Evolutionary conservation across 2,888 invertebrate species (phyloP).

Genomic region (Tenthredo livida): DNA sequence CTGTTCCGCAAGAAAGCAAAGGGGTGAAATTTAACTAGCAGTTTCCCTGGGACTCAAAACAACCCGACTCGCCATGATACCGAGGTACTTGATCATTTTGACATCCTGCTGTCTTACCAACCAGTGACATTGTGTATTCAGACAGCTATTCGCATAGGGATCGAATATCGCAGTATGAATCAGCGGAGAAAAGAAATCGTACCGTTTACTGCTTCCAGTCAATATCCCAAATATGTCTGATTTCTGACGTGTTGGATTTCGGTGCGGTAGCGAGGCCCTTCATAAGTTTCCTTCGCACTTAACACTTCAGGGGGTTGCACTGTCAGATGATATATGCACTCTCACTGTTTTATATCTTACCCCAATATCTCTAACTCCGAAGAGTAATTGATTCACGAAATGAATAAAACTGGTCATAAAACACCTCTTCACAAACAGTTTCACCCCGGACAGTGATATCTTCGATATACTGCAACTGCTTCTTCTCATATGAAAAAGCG

Average conservation of each 20-base stretch:
- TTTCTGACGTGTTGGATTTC: conserved; percentile 69
- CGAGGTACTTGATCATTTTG: neutral
- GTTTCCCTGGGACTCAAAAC: neutral
- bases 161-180: too few species aligned
- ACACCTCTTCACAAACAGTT: conserved; percentile 13
- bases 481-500: neutral
- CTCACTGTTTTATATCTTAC: neutral
- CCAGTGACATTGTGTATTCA: neutral
- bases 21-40: neutral
- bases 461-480: neutral
- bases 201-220: conserved; percentile 75
- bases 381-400: neutral
- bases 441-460: neutral
- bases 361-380: neutral
- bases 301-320: conserved; percentile 42
- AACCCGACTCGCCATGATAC: neutral
- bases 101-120: neutral
- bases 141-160: neutral
- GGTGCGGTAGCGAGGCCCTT: conserved; percentile 70
- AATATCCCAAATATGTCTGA: conserved; percentile 73
- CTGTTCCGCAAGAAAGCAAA: neutral
- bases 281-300: conserved; percentile 72
- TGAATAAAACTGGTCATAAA: neutral
- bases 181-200: conserved; percentile 41
- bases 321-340: conserved; percentile 32